These are phyloP conservation scores for Ataeniobius toweri DNA, from an alignment of 2,797 vertebrate species.

Conservation along the genomic window DNA sequence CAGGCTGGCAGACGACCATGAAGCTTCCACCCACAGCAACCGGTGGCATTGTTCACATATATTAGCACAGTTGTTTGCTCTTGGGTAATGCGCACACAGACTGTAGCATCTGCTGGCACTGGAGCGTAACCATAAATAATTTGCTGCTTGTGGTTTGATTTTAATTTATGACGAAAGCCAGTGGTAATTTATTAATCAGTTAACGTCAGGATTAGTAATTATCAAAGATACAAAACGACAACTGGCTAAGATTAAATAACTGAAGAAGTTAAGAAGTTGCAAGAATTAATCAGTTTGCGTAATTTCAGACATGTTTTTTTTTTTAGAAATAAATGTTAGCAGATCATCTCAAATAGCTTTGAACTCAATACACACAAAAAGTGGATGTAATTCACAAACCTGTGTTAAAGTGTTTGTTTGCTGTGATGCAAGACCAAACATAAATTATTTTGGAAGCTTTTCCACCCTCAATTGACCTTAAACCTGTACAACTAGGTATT, in stretches of 20 bases:
- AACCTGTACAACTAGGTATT: neutral
- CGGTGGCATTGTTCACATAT: slow-evolving; percentile 74
- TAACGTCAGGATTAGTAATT: neutral
- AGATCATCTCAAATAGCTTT: neutral
- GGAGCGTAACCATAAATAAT: slow-evolving; percentile 22
- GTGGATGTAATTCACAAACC: neutral
- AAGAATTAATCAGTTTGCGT: neutral
- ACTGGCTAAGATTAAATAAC: neutral
- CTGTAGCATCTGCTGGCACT: slow-evolving; percentile 56
- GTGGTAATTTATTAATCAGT: slow-evolving; percentile 15
- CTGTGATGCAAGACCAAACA: neutral
- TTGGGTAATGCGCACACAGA: slow-evolving; percentile 27
- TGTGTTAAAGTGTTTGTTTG: neutral
- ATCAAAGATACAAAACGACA: neutral
- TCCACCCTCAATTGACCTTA: neutral
- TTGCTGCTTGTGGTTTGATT: slow-evolving; percentile 9
- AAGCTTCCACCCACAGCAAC: slow-evolving; percentile 69
- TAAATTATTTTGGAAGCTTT: neutral
- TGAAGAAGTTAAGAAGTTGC: neutral
- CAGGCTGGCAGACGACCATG: slow-evolving; percentile 62
- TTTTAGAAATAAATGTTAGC: neutral
- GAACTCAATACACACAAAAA: neutral
- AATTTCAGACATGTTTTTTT: too few species aligned
- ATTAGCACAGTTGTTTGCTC: slow-evolving; percentile 49
- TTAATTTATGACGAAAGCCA: slow-evolving; percentile 9